phyloP scores from a whole-genome alignment of 2,888 invertebrate genomes.

The Metopia argyrocephala region DNA sequence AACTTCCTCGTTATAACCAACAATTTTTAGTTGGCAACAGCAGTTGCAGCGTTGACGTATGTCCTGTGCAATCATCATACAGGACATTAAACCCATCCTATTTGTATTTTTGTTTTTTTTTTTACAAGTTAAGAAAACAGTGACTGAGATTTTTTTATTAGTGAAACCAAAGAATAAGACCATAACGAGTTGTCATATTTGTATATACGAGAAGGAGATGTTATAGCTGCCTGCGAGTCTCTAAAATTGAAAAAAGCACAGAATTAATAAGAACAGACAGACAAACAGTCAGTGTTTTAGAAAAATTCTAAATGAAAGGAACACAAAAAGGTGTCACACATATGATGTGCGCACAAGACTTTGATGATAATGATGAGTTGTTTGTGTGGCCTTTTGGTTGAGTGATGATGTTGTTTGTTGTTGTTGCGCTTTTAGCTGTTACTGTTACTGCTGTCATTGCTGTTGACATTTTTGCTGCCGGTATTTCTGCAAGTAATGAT shows the following conservation, averaged over 20 bases:
- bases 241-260: not conserved
- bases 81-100: conserved; percentile 19
- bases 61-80: conserved; percentile 11
- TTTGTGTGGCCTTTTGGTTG: conserved; percentile 26
- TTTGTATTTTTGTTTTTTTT: no score
- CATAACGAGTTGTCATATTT: no score
- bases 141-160: no score
- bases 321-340: conserved; percentile 32
- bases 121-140: no score
- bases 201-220: no score
- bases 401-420: not conserved
- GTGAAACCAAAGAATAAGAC: no score
- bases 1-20: conserved; percentile 22
- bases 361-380: conserved; percentile 44
- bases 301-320: not conserved
- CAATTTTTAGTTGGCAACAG: no score
- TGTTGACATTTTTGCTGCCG: not conserved
- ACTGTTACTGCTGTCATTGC: not conserved
- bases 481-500: conserved; percentile 20
- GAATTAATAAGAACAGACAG: not conserved
- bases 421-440: not conserved
- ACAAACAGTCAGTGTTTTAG: not conserved
- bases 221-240: no score
- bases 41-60: not conserved
- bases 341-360: conserved; percentile 59